These are phyloP conservation scores for Lontra canadensis DNA, from an alignment of 2,113 vertebrate species.

Conservation along the genomic window DNA sequence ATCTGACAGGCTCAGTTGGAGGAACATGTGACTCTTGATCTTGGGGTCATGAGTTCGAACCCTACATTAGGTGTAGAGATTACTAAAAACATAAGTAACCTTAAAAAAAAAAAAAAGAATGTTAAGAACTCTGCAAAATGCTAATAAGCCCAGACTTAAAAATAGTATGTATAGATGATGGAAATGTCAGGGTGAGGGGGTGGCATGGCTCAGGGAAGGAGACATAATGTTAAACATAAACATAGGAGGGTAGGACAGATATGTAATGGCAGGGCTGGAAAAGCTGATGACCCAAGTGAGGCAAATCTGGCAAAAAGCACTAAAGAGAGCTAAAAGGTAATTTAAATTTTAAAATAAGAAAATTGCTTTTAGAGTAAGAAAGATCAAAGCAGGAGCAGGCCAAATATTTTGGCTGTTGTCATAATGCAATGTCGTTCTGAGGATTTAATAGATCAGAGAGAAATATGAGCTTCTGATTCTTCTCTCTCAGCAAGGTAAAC, in stretches of 20 bases:
- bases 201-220: not conserved
- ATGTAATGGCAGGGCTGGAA: not conserved
- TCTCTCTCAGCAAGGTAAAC: not conserved
- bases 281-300: not conserved
- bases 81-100: not conserved
- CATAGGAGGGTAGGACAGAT: not conserved
- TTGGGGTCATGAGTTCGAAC: not conserved
- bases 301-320: not conserved
- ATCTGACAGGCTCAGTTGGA: not conserved
- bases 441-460: not conserved
- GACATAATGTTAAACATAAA: not conserved
- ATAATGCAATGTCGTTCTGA: not conserved
- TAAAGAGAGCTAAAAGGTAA: not conserved
- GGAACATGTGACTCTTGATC: not conserved
- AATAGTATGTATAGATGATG: not conserved
- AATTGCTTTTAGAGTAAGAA: slow-evolving; percentile 8
- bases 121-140: not conserved
- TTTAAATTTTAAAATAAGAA: not conserved
- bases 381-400: not conserved
- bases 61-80: not conserved
- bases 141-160: not conserved
- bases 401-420: not conserved
- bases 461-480: not conserved
- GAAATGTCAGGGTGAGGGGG: not conserved
- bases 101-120: not conserved